Evolutionary conservation across 2,888 invertebrate genomes (phyloP).

Genomic region (Trissolcus japonicus): DNA sequence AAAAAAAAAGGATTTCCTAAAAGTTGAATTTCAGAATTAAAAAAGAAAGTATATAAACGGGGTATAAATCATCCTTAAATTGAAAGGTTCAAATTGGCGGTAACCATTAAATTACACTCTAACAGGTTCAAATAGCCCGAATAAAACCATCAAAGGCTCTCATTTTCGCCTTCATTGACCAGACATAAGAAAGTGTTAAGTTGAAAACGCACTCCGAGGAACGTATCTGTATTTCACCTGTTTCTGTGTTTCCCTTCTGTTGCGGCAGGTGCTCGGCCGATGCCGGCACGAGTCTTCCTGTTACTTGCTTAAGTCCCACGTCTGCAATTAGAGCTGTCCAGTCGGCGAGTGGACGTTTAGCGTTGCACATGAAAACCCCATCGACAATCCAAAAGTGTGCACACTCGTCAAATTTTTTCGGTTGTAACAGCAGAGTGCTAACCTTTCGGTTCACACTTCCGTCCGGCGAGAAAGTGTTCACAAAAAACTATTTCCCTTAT

Average conservation of each 20-base stretch:
- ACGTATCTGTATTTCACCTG: slow-evolving; percentile 66
- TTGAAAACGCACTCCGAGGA: slow-evolving; percentile 64
- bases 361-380: slow-evolving; percentile 15
- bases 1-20: too few relatives aligned
- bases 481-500: not conserved
- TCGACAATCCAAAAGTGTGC: slow-evolving; percentile 16
- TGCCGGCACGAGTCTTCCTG: slow-evolving; percentile 57
- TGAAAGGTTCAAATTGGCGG: too few relatives aligned
- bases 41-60: too few relatives aligned
- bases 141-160: not conserved
- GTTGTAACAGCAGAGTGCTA: slow-evolving; percentile 24
- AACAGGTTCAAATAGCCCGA: not conserved
- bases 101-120: not conserved
- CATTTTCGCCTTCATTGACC: slow-evolving; percentile 50
- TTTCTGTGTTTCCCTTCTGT: slow-evolving; percentile 71
- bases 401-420: slow-evolving; percentile 27
- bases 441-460: slow-evolving; percentile 8
- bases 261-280: slow-evolving; percentile 51
- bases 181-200: slow-evolving; percentile 64
- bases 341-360: slow-evolving; percentile 38
- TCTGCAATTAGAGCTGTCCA: slow-evolving; percentile 52
- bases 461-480: not conserved
- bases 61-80: too few relatives aligned
- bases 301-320: slow-evolving; percentile 52
- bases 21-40: too few relatives aligned